phyloP scores from a whole-genome alignment of 1,140 invertebrate genomes.

The Cepaea nemoralis region DNA sequence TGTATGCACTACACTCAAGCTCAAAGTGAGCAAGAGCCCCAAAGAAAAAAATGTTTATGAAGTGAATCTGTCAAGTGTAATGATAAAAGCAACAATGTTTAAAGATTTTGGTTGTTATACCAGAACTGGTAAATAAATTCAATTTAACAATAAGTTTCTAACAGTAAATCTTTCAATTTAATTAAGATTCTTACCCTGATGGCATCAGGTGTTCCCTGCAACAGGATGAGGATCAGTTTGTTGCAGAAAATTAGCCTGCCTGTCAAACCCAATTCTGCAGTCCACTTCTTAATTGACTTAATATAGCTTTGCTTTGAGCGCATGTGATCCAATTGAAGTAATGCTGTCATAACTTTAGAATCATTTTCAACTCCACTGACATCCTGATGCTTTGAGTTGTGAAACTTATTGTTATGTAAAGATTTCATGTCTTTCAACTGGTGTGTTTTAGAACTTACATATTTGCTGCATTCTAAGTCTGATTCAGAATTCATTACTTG shows the following conservation, averaged over 20 bases:
- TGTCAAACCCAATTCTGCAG: conserved; percentile 40
- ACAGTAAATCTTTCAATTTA: too few relatives aligned
- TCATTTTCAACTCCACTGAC: neutral
- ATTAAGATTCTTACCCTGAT: conserved; percentile 43
- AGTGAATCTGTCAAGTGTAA: too few relatives aligned
- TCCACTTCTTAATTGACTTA: conserved; percentile 56
- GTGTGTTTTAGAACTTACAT: neutral
- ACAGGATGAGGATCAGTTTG: conserved; percentile 50
- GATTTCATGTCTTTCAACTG: neutral
- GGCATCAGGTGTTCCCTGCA: conserved; percentile 39
- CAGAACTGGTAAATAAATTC: too few relatives aligned
- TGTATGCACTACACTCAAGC: too few relatives aligned
- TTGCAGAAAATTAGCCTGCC: conserved; percentile 50
- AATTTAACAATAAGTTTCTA: too few relatives aligned
- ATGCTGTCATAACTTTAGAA: conserved; percentile 9
- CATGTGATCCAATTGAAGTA: conserved; percentile 56
- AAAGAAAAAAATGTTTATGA: too few relatives aligned
- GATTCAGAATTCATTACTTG: neutral
- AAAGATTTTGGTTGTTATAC: too few relatives aligned
- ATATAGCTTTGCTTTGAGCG: conserved; percentile 47
- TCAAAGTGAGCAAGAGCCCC: too few relatives aligned
- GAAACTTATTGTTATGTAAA: neutral
- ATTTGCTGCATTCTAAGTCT: neutral
- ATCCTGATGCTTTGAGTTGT: neutral
- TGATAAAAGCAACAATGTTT: too few relatives aligned